A percentile compares a stretch with the other conserved stretches of the same genome.
These are phyloP conservation scores for Odontesthes bonariensis DNA, from an alignment of 2,113 vertebrate species.

Conservation along the genomic window DNA sequence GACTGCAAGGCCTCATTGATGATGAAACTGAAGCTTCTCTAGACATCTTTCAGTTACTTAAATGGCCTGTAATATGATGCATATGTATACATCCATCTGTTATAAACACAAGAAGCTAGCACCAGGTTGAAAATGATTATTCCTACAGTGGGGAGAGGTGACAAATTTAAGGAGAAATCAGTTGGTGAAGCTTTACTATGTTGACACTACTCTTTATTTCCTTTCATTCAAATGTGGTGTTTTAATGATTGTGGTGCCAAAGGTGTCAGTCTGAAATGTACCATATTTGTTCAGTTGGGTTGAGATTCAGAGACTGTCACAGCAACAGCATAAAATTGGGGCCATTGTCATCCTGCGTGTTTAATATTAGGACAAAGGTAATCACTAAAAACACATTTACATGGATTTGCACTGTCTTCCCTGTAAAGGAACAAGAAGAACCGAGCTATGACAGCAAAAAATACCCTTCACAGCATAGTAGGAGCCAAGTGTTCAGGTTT, in stretches of 20 bases:
- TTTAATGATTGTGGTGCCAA: neutral
- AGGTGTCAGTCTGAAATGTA: neutral
- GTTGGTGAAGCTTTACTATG: neutral
- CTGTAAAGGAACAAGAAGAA: too few species aligned
- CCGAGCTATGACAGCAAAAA: too few species aligned
- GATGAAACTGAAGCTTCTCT: constrained; percentile 3
- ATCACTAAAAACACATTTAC: neutral
- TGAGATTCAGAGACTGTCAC: neutral
- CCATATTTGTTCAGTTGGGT: neutral
- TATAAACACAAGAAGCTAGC: too few species aligned
- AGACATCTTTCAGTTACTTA: constrained; percentile 9
- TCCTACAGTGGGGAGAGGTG: neutral
- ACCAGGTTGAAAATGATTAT: neutral
- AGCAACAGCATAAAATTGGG: neutral
- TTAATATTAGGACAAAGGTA: neutral
- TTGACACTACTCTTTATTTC: neutral
- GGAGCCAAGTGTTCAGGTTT: neutral
- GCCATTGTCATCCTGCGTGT: neutral
- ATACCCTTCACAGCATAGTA: neutral
- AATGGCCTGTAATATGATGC: neutral
- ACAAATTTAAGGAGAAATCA: neutral
- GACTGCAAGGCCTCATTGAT: constrained; percentile 12
- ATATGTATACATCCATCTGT: too few species aligned
- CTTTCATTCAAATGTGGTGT: neutral
- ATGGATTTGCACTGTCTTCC: too few species aligned